Evolutionary conservation across 2,888 invertebrate genomes (phyloP), one percentile per base, ranked within the genome.

Genomic region (Watsonalla cultraria): DNA sequence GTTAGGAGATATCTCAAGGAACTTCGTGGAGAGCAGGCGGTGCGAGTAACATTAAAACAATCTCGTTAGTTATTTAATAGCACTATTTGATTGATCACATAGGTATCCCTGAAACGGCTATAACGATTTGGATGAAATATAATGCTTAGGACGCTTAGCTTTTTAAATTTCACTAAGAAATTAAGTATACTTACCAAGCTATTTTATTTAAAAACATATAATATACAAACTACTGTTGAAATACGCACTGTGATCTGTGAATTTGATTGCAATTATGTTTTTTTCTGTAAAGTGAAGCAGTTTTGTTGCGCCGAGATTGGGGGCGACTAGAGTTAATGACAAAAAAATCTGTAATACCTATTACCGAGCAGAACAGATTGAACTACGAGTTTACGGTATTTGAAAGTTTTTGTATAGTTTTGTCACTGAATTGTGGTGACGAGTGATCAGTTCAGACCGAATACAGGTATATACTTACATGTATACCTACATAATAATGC

Each of bases 261-360:
- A 49, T 47, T 11, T 46, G 35, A 52, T 37, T 47, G 37, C 52
- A 49, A 49, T 49, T 37, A 15, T 14, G 9, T 11, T 52, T 52
- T 45, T 34, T 45, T 39, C n/a, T 37, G 15, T 47, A 52, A 52
- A 11, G 37, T 15, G 37, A 9, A 4, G 37, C 37, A 39, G 46
- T 46, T 15, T 52, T 15, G 47, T 46, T 52, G 46, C 37, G 24
- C 24, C 33, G 39, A n/a, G 15, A 49, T 49, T 49, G 37, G 39
- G 37, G 39, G 14, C 37, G 39, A 39, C 49, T 39, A 11, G 49
- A 49, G 37, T 39, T 49, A 37, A 15, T 39, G 15, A 49, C 37
- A 15, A 49, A 39, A 37, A 35, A 34, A 46, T 46, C 46, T 24
- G 46, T 46, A 46, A 46, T 46, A 35, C 14, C 37, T 13, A 14